Conservation (phyloP, 2,113 vertebrate species). For the Emberiza fucata region DNA sequence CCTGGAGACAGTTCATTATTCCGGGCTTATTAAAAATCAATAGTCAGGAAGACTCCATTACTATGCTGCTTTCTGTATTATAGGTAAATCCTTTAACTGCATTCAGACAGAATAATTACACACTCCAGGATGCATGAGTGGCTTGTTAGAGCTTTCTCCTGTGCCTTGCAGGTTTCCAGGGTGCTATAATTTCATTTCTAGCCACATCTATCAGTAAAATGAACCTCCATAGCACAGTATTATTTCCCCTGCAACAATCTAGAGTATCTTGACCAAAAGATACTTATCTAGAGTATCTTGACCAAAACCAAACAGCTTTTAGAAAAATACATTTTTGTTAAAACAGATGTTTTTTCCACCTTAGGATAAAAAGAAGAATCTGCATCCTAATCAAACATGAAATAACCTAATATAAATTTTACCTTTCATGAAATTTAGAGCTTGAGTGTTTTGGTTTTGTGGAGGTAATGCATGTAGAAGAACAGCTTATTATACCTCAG, state of each 20-base stretch:
- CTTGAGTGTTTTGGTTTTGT: neutral
- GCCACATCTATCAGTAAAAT: neutral
- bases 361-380: neutral
- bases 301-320: neutral
- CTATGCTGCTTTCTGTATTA: neutral
- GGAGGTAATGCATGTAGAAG: neutral
- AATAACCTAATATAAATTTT: neutral
- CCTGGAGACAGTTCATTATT: neutral
- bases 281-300: neutral
- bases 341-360: neutral
- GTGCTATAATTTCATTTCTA: neutral
- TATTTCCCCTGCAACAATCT: neutral
- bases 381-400: neutral
- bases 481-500: slow-evolving; percentile 1
- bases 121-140: neutral
- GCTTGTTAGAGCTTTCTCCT: neutral
- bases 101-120: slow-evolving; percentile 21
- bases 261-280: neutral
- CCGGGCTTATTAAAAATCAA: slow-evolving; percentile 26
- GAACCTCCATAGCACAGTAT: neutral
- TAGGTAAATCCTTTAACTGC: slow-evolving; percentile 19
- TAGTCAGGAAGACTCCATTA: neutral
- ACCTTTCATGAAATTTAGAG: neutral
- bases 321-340: neutral
- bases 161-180: neutral